Conservation (phyloP, 2,797 vertebrate genomes). For the Liparis tanakae region DNA sequence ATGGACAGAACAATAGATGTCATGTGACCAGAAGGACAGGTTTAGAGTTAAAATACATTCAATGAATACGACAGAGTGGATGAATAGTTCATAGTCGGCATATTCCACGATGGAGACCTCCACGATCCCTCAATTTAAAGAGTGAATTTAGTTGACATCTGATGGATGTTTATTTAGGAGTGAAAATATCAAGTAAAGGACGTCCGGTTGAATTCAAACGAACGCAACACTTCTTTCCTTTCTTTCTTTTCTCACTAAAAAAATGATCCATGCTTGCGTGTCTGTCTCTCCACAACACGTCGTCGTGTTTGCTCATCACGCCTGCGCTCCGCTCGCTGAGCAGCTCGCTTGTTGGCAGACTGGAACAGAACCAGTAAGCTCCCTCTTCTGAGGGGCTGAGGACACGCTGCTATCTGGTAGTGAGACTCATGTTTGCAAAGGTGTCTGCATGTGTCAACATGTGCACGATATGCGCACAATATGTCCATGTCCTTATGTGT, state of each 20-base stretch:
- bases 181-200: neutral
- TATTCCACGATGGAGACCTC: too few relatives aligned
- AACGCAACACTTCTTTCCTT: neutral
- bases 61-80: too few relatives aligned
- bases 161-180: slow-evolving; percentile 1
- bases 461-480: too few relatives aligned
- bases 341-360: neutral
- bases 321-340: neutral
- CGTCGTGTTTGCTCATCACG: neutral
- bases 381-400: neutral
- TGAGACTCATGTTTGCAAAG: neutral
- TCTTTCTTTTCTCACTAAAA: neutral
- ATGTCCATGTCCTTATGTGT: neutral
- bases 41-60: too few relatives aligned
- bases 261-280: too few relatives aligned
- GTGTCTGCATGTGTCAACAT: slow-evolving; percentile 18
- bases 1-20: too few relatives aligned
- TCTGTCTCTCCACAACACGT: neutral
- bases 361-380: slow-evolving; percentile 3
- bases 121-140: neutral
- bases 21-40: too few relatives aligned
- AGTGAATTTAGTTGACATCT: slow-evolving; percentile 10
- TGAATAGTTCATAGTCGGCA: too few relatives aligned
- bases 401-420: neutral
- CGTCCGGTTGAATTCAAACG: neutral